Conservation (phyloP, 2,888 invertebrate species). For the Ochropacha duplaris region DNA sequence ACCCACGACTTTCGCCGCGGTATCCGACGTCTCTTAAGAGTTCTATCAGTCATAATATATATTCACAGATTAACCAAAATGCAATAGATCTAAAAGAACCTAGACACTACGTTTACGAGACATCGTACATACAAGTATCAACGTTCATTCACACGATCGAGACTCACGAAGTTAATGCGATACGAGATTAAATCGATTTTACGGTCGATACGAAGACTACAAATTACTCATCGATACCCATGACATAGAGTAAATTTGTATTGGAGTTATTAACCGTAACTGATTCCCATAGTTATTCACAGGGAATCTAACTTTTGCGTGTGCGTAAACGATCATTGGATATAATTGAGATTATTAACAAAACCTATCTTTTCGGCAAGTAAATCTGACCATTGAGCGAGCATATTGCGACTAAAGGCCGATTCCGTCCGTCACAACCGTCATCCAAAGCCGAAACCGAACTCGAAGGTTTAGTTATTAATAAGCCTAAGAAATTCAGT, state of each 20-base stretch:
- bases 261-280: background rate
- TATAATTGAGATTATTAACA: background rate
- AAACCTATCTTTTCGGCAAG: background rate
- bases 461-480: too few species aligned
- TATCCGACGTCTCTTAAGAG: too few species aligned
- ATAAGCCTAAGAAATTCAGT: too few species aligned
- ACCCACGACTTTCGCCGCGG: too few species aligned
- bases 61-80: background rate
- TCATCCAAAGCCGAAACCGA: too few species aligned
- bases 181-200: constrained; percentile 37
- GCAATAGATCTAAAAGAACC: background rate
- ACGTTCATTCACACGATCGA: constrained; percentile 30
- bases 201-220: constrained; percentile 10
- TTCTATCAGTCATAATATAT: background rate
- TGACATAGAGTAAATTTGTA: background rate
- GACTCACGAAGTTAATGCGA: constrained; percentile 34
- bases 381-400: background rate
- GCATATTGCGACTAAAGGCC: too few species aligned
- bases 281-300: background rate
- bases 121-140: too few species aligned
- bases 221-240: constrained; percentile 4
- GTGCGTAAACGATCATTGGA: background rate
- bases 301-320: background rate
- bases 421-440: too few species aligned
- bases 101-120: background rate